These are phyloP conservation scores for Brachynemurus nebulosus DNA, from an alignment of 2,888 invertebrate species.

Conservation along the genomic window DNA sequence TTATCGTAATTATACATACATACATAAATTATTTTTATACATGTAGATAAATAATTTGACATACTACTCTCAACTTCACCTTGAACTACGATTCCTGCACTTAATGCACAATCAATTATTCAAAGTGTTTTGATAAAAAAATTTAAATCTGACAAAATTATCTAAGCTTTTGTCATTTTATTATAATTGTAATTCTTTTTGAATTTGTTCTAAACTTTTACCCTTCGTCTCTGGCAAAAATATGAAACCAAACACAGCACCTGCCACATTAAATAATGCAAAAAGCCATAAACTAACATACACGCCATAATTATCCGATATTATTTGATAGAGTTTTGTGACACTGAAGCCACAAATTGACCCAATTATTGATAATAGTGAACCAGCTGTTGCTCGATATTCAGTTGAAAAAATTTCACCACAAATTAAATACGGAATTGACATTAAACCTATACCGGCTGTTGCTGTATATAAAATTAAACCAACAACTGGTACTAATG, in stretches of 20 bases:
- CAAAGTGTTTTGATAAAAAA: no score
- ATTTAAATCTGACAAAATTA: no score
- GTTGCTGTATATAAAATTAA: not conserved
- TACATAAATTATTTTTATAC: no score
- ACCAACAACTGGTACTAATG: not conserved
- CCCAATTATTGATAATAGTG: slow-evolving; percentile 32
- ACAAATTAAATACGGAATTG: no score
- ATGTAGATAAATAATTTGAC: no score
- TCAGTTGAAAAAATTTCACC: slow-evolving; percentile 34
- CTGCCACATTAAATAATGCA: slow-evolving; percentile 22
- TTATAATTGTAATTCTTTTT: no score
- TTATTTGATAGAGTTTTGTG: slow-evolving; percentile 26
- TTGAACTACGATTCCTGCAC: no score
- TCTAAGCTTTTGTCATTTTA: no score
- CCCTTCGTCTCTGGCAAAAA: slow-evolving; percentile 27
- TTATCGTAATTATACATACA: no score
- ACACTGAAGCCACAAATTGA: slow-evolving; percentile 28
- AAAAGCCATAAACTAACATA: slow-evolving; percentile 28
- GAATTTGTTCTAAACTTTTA: slow-evolving; percentile 24
- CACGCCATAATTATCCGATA: slow-evolving; percentile 23
- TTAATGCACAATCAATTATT: no score
- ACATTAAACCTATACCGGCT: no score
- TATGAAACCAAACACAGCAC: slow-evolving; percentile 24
- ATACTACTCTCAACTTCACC: no score
- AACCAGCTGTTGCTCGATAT: slow-evolving; percentile 34